Base-by-base conservation (phyloP, 1,140 invertebrate genomes). In the Cydia amplana region DNA sequence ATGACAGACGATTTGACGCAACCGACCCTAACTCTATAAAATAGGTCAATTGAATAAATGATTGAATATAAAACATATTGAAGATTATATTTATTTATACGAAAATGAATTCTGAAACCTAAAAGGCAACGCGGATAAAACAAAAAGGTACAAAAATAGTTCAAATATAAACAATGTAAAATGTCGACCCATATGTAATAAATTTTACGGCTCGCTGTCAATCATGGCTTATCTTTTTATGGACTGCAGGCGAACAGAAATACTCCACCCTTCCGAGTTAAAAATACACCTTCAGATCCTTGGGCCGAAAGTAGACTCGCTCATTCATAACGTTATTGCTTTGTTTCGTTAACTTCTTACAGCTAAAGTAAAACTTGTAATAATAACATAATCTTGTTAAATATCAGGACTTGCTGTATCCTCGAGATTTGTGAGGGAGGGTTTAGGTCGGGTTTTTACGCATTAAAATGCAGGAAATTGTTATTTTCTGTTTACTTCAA, bases 171-270 rank as follows among this genome's bases (percentile, higher is more conserved):
- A 70, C 65, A 70, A 70, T 18, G 28, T 67, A 12, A 36, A 7
- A 18, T 40, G 16, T 32, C 64, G 14, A 64, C 14, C 20, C 65
- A 40, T 18, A 36, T 23, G 65, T 14, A 40, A 16, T 36, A 70
- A 60, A 70, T 70, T 70, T 70, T 18, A 70, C 65, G 32, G 65
- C 0, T 51, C n/a, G 49, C 65, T 70, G 65, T 70, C 65, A 43
- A 70, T 70, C 65, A 70, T 18, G 65, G 32, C 65, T 70, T 70
- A 70, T 70, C 65, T 70, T 70, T 70, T 70, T 70, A 70, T 70
- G 32, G 32, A 40, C 65, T 70, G 65, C 65, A 70, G 65, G n/a
- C 16, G 65, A n/a, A 70, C 65, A 32, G 65, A 70, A 70, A 70
- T 60, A 60, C 32, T 40, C 32, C 65, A 70, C 65, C 65, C 65